Evolutionary conservation across 2,797 vertebrate genomes (phyloP), one percentile per base, ranked within the genome.

Genomic region (Artibeus lituratus): DNA sequence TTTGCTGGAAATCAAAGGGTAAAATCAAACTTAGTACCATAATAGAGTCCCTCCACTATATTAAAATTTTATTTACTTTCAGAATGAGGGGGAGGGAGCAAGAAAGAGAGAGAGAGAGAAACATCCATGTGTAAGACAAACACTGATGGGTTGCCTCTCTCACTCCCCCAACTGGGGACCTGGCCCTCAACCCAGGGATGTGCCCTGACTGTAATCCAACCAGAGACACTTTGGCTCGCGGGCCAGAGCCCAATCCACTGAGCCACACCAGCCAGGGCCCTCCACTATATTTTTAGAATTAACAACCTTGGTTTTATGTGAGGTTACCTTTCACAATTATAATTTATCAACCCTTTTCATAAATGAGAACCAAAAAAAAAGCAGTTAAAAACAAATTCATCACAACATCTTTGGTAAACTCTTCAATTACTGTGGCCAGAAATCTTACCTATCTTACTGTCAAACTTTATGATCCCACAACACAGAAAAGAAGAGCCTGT

Each of bases 1-100:
- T 98, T 99, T 99, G 92, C 99, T 99, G 97, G 44, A 98, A 97
- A 97, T 0, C 82, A 85, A 98, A 57, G 37, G 29, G 93, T 82
- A 80, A 62, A 94, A 90, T 90, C 49, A 95, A 86, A 91, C 18
- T 87, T 76, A 90, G 44, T 53, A 83, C 4, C 93, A 47, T 67
- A 35, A 95, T 5, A 81, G n/a, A 72, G 35, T 78, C 39, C 55
- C 42, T 96, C 26, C 10, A 76, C 0, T 90, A 21, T 24, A 83
- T 62, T 62, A 59, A 59, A 26, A 12, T 29, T 62, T 62, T 62
- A 62, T 32, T 62, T 62, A 62, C 59, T 62, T 62, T 62, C 59
- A 62, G 59, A 29, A 32, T 62, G 29, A 62, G 12, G 59, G 26
- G 11, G 26, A 62, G 29, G 59, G 59, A 62, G 26, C 11, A 10